Evolutionary conservation across 1,140 invertebrate species (phyloP).

Genomic region (Lucilia cuprina): DNA sequence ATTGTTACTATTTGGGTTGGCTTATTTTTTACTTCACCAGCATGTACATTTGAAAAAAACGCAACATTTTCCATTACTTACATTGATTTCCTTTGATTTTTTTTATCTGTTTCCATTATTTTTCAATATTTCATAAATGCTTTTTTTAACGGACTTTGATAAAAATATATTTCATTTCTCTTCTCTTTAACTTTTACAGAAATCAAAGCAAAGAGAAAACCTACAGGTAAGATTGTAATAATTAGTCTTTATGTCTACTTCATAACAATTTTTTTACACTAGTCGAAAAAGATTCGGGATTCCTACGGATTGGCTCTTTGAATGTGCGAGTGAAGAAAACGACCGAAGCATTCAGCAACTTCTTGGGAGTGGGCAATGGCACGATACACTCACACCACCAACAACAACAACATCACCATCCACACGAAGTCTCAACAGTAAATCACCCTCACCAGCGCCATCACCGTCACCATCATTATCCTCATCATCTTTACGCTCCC

Average conservation of each 20-base stretch:
- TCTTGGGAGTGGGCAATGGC: constrained; percentile 76
- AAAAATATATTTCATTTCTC: constrained; percentile 25
- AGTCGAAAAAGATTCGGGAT: constrained; percentile 71
- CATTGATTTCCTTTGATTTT: background rate
- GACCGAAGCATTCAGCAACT: constrained; percentile 88
- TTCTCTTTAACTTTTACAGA: constrained; percentile 67
- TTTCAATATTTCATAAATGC: background rate
- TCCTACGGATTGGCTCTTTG: constrained; percentile 88
- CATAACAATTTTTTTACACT: constrained; percentile 34
- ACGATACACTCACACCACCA: constrained; percentile 40
- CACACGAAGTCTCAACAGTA: constrained; percentile 38
- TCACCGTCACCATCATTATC: constrained; percentile 62
- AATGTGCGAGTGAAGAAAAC: constrained; percentile 91
- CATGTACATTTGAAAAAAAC: constrained; percentile 10
- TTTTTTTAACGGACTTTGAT: background rate
- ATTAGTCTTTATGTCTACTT: too few species aligned
- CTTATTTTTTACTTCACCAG: constrained; percentile 8
- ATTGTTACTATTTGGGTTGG: background rate
- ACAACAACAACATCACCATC: constrained; percentile 36
- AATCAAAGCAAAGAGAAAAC: constrained; percentile 77
- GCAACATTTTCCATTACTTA: background rate
- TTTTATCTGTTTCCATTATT: background rate
- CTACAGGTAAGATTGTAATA: constrained; percentile 66
- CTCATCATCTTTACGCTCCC: constrained; percentile 62
- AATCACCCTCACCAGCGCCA: constrained; percentile 57